Evolutionary conservation across 2,797 vertebrate genomes (phyloP).

Genomic region (Pseudochaenichthys georgianus): DNA sequence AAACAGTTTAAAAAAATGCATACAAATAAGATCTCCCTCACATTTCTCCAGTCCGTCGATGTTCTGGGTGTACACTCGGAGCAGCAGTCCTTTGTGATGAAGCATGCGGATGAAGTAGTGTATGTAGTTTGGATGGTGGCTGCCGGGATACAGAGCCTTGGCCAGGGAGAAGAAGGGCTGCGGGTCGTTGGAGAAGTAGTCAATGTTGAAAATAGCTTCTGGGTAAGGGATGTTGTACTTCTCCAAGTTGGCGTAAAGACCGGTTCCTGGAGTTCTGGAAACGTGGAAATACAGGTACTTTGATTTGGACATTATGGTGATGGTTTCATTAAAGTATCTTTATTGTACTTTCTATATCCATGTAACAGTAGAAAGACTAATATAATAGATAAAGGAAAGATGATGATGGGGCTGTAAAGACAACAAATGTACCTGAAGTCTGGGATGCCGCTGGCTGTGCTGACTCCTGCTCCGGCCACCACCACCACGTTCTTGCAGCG

Average conservation of each 20-base stretch:
- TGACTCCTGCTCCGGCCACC: slow-evolving; percentile 88
- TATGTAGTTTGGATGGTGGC: slow-evolving; percentile 80
- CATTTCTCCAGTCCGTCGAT: slow-evolving; percentile 88
- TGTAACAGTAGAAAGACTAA: not conserved
- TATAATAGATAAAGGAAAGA: not conserved
- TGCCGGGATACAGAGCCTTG: slow-evolving; percentile 85
- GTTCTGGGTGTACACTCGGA: slow-evolving; percentile 89
- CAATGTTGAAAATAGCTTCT: slow-evolving; percentile 86
- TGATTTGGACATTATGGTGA: not conserved
- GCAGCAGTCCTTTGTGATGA: slow-evolving; percentile 86
- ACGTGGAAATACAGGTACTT: not conserved
- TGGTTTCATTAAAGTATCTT: not conserved
- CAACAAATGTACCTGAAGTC: slow-evolving; percentile 83
- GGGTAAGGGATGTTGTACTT: slow-evolving; percentile 86
- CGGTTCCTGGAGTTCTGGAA: slow-evolving; percentile 85
- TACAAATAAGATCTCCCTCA: slow-evolving; percentile 53
- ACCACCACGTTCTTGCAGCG: slow-evolving; percentile 85
- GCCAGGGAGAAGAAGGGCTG: slow-evolving; percentile 86
- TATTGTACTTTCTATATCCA: not conserved
- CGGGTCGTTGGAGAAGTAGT: slow-evolving; percentile 86
- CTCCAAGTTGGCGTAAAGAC: slow-evolving; percentile 85
- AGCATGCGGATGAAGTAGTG: slow-evolving; percentile 86
- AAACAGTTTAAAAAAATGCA: too few species aligned
- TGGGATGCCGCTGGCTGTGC: slow-evolving; percentile 88
- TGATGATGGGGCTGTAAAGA: not conserved